phyloP scores from a whole-genome alignment of 2,113 vertebrate species.

The Cyprinodon tularosa region DNA sequence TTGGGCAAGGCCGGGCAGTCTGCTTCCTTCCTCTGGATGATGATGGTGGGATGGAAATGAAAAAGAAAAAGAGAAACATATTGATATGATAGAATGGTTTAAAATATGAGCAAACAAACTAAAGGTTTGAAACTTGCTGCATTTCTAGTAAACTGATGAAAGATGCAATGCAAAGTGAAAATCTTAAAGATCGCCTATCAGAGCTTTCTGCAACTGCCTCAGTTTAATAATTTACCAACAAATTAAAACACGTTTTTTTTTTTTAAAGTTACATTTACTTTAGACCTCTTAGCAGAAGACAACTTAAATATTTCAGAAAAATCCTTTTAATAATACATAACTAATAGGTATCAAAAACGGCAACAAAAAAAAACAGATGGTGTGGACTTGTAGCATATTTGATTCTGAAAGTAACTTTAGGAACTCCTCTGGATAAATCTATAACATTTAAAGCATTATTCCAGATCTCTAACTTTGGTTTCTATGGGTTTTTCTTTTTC shows the following conservation, averaged over 20 bases:
- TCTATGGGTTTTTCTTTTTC: not conserved
- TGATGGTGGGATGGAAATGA: conserved; percentile 6
- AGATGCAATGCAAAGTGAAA: not conserved
- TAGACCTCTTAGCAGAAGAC: not conserved
- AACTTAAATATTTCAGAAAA: not conserved
- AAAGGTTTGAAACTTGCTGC: accelerated
- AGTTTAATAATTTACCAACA: not conserved
- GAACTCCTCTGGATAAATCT: not conserved
- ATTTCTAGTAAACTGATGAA: not conserved
- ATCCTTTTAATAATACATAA: too few relatives aligned
- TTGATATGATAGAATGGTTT: not conserved
- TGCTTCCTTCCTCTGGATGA: conserved; percentile 88
- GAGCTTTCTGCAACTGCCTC: not conserved
- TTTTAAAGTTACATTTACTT: not conserved
- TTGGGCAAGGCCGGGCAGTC: conserved; percentile 91
- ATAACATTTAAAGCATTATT: not conserved
- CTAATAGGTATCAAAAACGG: too few relatives aligned
- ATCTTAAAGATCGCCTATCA: not conserved
- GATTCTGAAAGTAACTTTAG: not conserved
- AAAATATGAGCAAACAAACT: not conserved
- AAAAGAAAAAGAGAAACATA: not conserved
- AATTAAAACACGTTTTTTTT: not conserved
- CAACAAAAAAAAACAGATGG: too few relatives aligned
- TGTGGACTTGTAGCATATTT: too few relatives aligned
- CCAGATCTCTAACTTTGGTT: not conserved